Base-by-base conservation (phyloP, 1,140 invertebrate genomes). In the Yoshiicerus persimilis region DNA sequence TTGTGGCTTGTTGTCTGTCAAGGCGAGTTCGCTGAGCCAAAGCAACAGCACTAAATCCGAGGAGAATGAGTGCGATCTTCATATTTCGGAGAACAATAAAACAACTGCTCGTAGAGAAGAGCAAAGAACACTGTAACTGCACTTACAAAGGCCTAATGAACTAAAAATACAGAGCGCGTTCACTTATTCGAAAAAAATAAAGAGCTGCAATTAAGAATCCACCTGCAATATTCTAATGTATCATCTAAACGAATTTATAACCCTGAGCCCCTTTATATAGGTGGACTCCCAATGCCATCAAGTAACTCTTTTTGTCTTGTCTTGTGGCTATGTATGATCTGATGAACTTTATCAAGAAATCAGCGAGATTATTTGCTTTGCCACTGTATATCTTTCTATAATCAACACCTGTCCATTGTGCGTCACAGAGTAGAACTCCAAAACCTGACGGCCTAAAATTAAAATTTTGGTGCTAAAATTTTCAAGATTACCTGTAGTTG, bases 1-100 rank as follows among this genome's bases (percentile, higher is more conserved):
- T 95, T 10, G 95, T 95, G 1, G 84, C 66, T 20, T 38, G 16
- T 3, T 84, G 25, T 9, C 87, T 62, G 32, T 56, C 38, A 25
- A 20, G 10, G 34, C 84, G 84, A 25, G 23, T 41, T 47, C 16
- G 75, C 34, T 27, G 88, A 20, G 87, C 87, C 20, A 86, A 41
- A 86, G 84, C 87, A 1, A 86, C 70, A 36, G 84, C 64, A 30
- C 84, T 47, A 27, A 70, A 36, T 86, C 85, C 38, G 13, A 87
- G 25, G 27, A 87, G 39, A 20, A 88, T 4, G 0, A 66, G n/a
- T 3, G 36, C 80, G 3, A 86, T 30, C 34, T 86, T 86, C 64
- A 86, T 86, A 20, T 64, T 84, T 41, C 25, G 10, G n/a, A n/a
- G n/a, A n/a, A n/a, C n/a, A n/a, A n/a, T n/a, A n/a, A n/a, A n/a